Base-by-base conservation (phyloP, 2,797 vertebrate species). In the Austrolebias charrua region DNA sequence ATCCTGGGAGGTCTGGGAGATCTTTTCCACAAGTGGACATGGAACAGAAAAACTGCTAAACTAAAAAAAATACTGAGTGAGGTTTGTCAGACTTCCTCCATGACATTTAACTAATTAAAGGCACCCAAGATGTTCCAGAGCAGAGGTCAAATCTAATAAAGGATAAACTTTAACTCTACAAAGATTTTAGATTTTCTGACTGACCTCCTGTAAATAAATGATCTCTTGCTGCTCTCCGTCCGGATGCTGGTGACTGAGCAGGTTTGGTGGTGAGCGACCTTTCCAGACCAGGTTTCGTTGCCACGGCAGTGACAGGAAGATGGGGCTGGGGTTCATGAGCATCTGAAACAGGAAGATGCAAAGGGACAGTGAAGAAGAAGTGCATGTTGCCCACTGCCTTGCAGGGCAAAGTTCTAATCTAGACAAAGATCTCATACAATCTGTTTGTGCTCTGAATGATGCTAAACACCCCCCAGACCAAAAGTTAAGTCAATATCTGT, bases 241-340 rank as follows among this genome's bases (percentile, higher is more conserved):
- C 56, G 0, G 46, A n/a, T n/a, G 65, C 60, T 3, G 73, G 44
- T 43, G 75, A 48, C 64, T 42, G 76, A 56, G 52, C 55, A 0
- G 76, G n/a, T 49, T 71, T 81, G 69, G 60, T 29, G 19, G 60
- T 15, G 0, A 24, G 46, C 35, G 5, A 49, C 44, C 48, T 63
- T 0, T 88, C 86, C 18, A 68, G 16, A 52, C 55, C 15, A 12
- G 44, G 55, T 76, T 83, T 88, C 29, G 73, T 80, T 43, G 46
- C 77, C 66, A 76, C 70, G 54, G 89, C 79, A n/a, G 78, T 83
- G 60, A 90, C 58, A 0, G 88, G 83, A 5, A 76, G 74, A 52
- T 89, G 88, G 0, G 80, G 77, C 53, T 42, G 60, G 0, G 64
- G 80, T 42, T 83, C 78, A 24, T 33, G 38, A 6, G 46, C 52